A percentile compares a stretch with the other conserved stretches of the same genome.
These are phyloP conservation scores for Himalopsyche kuldschensis DNA, from an alignment of 2,888 invertebrate species.

Conservation along the genomic window DNA sequence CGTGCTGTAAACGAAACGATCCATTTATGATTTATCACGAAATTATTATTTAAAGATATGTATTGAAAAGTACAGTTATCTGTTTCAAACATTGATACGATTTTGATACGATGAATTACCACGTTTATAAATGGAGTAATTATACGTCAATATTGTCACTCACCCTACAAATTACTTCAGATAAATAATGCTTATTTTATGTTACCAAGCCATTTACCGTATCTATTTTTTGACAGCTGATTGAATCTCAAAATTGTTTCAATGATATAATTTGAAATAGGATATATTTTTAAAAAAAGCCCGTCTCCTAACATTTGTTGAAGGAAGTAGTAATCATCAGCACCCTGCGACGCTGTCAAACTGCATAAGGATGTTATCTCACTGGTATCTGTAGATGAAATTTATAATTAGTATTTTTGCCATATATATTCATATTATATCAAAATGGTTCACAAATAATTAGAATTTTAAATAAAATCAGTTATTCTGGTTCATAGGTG, in stretches of 20 bases:
- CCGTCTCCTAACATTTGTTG: conserved; percentile 43
- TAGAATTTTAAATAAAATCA: background rate
- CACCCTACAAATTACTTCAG: no score
- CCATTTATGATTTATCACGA: conserved; percentile 42
- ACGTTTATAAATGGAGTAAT: no score
- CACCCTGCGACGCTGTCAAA: conserved; percentile 67
- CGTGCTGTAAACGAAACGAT: conserved; percentile 46
- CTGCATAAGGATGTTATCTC: conserved; percentile 75
- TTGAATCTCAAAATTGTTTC: no score
- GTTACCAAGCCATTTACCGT: no score
- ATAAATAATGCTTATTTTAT: no score
- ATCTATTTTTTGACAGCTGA: no score
- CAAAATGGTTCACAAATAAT: no score
- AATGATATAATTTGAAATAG: no score
- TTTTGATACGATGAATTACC: no score
- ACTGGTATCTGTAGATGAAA: conserved; percentile 61
- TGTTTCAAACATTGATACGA: background rate
- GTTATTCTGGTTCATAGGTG: background rate
- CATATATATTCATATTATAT: no score
- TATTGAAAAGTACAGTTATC: background rate
- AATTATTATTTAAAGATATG: background rate
- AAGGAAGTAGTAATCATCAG: conserved; percentile 50
- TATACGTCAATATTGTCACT: no score
- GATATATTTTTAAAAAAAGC: conserved; percentile 45
- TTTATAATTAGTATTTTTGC: background rate